These are phyloP conservation scores for Colostygia pectinataria DNA, from an alignment of 2,888 invertebrate genomes.

Conservation along the genomic window DNA sequence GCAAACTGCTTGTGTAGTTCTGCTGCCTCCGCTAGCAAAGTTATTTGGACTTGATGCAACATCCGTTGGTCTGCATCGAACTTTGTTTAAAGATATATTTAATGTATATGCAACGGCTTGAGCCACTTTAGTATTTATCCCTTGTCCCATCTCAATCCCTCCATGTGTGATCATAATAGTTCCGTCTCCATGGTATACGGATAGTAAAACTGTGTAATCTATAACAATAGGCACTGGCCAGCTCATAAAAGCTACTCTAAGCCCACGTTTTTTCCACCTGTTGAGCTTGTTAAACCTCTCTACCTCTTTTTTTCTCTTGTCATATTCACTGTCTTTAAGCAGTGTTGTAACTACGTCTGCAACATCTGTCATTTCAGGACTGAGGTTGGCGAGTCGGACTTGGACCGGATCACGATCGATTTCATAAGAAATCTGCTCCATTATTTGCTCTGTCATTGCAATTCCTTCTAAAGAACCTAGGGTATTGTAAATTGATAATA, in stretches of 20 bases:
- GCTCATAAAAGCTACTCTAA: conserved; percentile 86
- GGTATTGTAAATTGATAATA: too few relatives aligned
- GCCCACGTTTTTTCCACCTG: conserved; percentile 90
- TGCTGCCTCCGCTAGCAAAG: conserved; percentile 85
- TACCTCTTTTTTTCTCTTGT: conserved; percentile 77
- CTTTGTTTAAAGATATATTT: conserved; percentile 84
- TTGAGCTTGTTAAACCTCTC: conserved; percentile 86
- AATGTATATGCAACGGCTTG: conserved; percentile 86
- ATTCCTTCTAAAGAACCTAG: conserved; percentile 85
- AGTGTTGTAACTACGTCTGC: conserved; percentile 51
- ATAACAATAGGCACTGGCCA: conserved; percentile 82
- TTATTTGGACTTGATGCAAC: conserved; percentile 85
- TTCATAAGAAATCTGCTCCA: conserved; percentile 85
- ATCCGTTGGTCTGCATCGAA: conserved; percentile 86
- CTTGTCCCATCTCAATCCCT: conserved; percentile 91
- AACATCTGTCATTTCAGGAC: conserved; percentile 68
- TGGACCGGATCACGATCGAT: conserved; percentile 81
- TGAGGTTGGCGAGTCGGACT: conserved; percentile 64
- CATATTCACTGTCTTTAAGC: conserved; percentile 74
- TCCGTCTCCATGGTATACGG: conserved; percentile 88
- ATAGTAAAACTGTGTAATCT: conserved; percentile 83
- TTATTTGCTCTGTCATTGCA: conserved; percentile 83
- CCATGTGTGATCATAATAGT: conserved; percentile 88
- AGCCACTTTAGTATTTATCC: conserved; percentile 87
- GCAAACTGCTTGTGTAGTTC: conserved; percentile 53